Evolutionary conservation across 2,797 vertebrate genomes (phyloP).

Genomic region (Danio jaintianensis): DNA sequence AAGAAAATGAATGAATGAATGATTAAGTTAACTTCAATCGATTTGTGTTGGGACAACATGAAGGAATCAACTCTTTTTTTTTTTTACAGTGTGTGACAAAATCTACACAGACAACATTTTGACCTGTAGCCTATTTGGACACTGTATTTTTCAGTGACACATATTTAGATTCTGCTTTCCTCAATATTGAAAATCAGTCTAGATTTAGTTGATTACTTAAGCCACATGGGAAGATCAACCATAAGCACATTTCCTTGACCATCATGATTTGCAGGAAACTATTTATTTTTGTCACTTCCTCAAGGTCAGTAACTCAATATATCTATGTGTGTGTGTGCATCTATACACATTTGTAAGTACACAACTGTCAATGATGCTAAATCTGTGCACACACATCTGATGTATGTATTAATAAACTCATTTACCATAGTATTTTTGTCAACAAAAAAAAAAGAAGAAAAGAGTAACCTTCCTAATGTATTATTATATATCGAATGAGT

Average conservation of each 20-base stretch:
- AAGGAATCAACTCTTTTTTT: too few relatives aligned
- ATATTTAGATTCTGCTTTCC: not conserved
- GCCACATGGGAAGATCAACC: not conserved
- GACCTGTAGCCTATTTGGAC: not conserved
- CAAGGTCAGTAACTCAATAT: conserved; percentile 42
- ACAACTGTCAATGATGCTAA: not conserved
- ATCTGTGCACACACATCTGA: conserved; percentile 3
- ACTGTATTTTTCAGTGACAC: not conserved
- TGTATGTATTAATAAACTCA: not conserved
- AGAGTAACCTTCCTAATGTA: conserved; percentile 42
- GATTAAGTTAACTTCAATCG: too few relatives aligned
- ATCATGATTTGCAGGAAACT: not conserved
- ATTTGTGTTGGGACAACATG: too few relatives aligned
- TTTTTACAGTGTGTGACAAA: too few relatives aligned
- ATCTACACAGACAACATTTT: conserved; percentile 1
- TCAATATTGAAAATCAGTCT: not conserved
- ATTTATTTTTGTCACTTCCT: conserved; percentile 15
- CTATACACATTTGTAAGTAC: not conserved
- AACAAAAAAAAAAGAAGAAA: not conserved
- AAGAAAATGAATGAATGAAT: too few relatives aligned
- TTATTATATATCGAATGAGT: conserved; percentile 40
- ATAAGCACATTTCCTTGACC: not conserved
- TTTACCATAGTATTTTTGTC: not conserved
- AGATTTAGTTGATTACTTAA: conserved; percentile 6
- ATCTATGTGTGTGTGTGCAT: conserved; percentile 1